A percentile compares a stretch with the other conserved stretches of the same genome.
Conservation (phyloP, 2,888 invertebrate species). For the Orthosia gothica region DNA sequence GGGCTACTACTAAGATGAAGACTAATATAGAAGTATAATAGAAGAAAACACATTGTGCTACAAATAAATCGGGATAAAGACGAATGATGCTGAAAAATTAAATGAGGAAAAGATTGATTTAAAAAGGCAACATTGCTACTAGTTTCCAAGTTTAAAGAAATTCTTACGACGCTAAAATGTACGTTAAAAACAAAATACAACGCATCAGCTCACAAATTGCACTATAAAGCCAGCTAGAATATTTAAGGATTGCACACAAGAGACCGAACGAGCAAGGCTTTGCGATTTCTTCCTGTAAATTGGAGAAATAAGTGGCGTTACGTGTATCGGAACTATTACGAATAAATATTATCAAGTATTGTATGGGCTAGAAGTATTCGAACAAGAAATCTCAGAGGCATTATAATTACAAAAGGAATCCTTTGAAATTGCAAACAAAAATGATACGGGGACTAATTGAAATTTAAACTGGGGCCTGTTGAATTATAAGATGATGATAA, state of each 20-base stretch:
- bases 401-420: background rate
- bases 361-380: slow-evolving; percentile 8
- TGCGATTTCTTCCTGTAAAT: slow-evolving; percentile 67
- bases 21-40: too few species aligned
- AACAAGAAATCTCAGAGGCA: background rate
- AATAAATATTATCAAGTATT: slow-evolving; percentile 51
- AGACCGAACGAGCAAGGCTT: slow-evolving; percentile 55
- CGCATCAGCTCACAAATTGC: slow-evolving; percentile 56
- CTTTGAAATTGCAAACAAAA: background rate
- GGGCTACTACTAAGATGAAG: too few species aligned
- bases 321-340: slow-evolving; percentile 49
- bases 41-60: too few species aligned
- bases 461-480: background rate
- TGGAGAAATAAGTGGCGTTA: slow-evolving; percentile 58
- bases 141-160: slow-evolving; percentile 1
- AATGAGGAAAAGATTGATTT: background rate
- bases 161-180: slow-evolving; percentile 1
- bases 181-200: slow-evolving; percentile 30
- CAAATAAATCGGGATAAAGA: too few species aligned
- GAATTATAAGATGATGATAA: background rate
- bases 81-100: background rate
- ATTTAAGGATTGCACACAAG: slow-evolving; percentile 66
- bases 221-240: slow-evolving; percentile 50
- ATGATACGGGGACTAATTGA: background rate
- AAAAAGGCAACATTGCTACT: background rate